phyloP scores from a whole-genome alignment of 2,113 vertebrate genomes.

The Pachypanchax playfairii region DNA sequence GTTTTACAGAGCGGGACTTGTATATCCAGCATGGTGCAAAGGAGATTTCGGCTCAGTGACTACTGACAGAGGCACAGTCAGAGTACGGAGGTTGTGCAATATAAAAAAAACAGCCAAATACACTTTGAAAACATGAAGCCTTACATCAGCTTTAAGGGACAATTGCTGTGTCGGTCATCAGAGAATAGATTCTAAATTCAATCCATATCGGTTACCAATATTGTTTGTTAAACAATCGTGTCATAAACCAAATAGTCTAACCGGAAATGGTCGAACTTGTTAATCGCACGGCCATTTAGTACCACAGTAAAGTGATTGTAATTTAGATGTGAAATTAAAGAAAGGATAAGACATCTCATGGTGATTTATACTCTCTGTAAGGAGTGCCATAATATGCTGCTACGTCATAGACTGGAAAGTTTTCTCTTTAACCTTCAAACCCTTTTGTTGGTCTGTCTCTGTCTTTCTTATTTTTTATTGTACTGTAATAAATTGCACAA shows the following conservation, averaged over 20 bases:
- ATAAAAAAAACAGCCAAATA: constrained; percentile 56
- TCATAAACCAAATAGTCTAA: constrained; percentile 53
- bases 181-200: constrained; percentile 23
- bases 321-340: constrained; percentile 37
- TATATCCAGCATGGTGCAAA: not conserved
- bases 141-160: constrained; percentile 68
- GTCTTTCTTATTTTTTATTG: constrained; percentile 55
- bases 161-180: constrained; percentile 53
- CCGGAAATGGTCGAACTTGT: constrained; percentile 27
- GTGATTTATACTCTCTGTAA: constrained; percentile 57
- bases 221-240: constrained; percentile 58
- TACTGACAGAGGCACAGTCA: constrained; percentile 23
- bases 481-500: constrained; percentile 77
- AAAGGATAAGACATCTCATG: constrained; percentile 49
- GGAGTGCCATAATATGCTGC: constrained; percentile 77
- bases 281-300: constrained; percentile 51
- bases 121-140: constrained; percentile 30
- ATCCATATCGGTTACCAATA: constrained; percentile 29
- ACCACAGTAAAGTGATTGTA: constrained; percentile 62
- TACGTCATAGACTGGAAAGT: constrained; percentile 74
- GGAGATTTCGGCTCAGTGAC: constrained; percentile 15
- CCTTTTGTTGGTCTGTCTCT: constrained; percentile 43
- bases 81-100: constrained; percentile 60
- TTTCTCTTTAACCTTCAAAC: constrained; percentile 64
- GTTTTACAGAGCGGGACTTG: constrained; percentile 34